Base-by-base conservation (phyloP, 2,888 invertebrate species). In the Perizoma affinitatum region DNA sequence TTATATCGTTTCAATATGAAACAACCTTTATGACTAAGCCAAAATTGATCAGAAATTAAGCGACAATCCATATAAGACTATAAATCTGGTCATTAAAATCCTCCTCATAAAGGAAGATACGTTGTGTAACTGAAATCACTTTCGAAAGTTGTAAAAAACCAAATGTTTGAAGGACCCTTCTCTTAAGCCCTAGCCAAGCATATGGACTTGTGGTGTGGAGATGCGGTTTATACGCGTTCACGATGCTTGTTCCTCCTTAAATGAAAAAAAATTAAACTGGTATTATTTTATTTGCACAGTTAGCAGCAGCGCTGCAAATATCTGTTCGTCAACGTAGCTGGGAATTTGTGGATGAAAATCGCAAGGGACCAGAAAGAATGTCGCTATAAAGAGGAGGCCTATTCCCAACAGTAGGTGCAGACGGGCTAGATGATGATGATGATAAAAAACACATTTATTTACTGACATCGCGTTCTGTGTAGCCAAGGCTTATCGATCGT, bases 121-220 rank as follows among this genome's bases (percentile, higher is more conserved):
- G 71, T 87, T 86, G 68, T 77, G 78, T 82, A 86, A 87, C 73
- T 71, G 74, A 83, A 82, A 84, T 86, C 82, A 88, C 88, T 89
- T 90, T 91, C 90, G 81, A 87, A 89, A 83, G 81, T 80, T 73
- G 80, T 87, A 83, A 88, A 87, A 86, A 79, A 75, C 75, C 60
- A 66, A 65, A 77, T 68, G 73, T 78, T 72, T 66, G 55, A 73
- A 76, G 71, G 70, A 76, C 77, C 80, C 79, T 80, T 84, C 80
- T 75, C 76, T 82, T 80, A 55, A 33, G 58, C 51, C 52, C 9
- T 52, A 7, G 40, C 54, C 42, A 42, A 9, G 5, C 38, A 38
- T 7, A 4, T 38, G 7, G 38, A 38, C 38, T 38, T 6, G 38
- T 22, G 3, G 22, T 22, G 22, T 22, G 22, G 22, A 22, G 22